Conservation (phyloP, 1,140 invertebrate genomes). For the Conopomorpha cramerella region DNA sequence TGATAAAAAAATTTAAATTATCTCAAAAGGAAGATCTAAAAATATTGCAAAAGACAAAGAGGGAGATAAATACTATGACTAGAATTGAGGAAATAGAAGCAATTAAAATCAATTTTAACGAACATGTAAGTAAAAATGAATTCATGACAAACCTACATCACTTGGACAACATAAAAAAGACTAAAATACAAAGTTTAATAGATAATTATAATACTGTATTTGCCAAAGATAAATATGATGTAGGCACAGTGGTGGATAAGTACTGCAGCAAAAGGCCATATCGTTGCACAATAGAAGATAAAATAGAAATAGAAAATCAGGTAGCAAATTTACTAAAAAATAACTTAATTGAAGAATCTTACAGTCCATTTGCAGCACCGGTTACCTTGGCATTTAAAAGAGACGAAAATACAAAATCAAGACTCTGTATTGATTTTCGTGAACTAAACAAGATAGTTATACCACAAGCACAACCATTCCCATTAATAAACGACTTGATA, state of each 20-base stretch:
- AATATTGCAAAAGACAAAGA: constrained; percentile 1
- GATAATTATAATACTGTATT: constrained; percentile 15
- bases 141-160: constrained; percentile 13
- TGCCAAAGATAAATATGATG: constrained; percentile 29
- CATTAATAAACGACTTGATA: too few species aligned
- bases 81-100: not conserved
- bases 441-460: too few species aligned
- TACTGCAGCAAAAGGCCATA: constrained; percentile 23
- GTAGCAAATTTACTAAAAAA: too few species aligned
- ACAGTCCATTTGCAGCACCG: too few species aligned
- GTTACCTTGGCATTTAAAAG: too few species aligned
- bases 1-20: constrained; percentile 59
- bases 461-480: too few species aligned
- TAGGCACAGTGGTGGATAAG: constrained; percentile 18
- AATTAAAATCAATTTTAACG: constrained; percentile 15
- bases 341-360: too few species aligned
- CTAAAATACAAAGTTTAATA: constrained; percentile 13
- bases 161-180: constrained; percentile 10
- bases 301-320: too few species aligned
- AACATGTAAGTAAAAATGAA: constrained; percentile 11
- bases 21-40: constrained; percentile 42
- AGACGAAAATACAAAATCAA: too few species aligned
- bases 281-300: constrained; percentile 21
- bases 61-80: not conserved
- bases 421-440: too few species aligned